Evolutionary conservation across 2,888 invertebrate species (phyloP).

Genomic region (Metallyticus violacea): DNA sequence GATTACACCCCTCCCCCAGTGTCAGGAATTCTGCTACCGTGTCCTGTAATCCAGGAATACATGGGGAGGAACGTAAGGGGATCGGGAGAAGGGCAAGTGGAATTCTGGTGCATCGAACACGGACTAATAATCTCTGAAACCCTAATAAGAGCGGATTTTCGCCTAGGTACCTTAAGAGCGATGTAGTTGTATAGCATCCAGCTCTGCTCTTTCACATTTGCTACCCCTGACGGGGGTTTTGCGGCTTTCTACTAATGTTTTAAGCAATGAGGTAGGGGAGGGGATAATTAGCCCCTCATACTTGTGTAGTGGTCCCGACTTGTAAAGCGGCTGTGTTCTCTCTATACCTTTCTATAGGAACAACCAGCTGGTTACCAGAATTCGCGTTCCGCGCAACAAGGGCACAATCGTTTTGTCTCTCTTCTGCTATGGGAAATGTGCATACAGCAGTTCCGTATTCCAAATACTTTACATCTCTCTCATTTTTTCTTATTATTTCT

Average conservation of each 20-base stretch:
- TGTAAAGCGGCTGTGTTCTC: background rate
- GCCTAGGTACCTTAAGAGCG: background rate
- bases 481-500: too few species aligned
- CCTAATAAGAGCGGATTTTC: background rate
- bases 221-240: background rate
- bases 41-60: background rate
- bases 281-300: conserved; percentile 10
- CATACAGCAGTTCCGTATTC: too few species aligned
- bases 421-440: background rate
- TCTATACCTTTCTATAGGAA: background rate
- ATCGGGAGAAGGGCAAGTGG: background rate
- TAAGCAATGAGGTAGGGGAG: conserved; percentile 7
- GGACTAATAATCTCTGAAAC: background rate
- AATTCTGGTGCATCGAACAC: background rate
- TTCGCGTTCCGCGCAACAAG: background rate
- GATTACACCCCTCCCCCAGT: too few species aligned
- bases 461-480: too few species aligned
- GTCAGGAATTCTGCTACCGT: background rate
- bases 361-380: background rate
- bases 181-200: background rate
- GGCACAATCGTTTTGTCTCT: background rate
- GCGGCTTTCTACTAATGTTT: conserved; percentile 17
- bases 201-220: background rate
- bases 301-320: background rate
- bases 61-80: background rate